Base-by-base conservation (phyloP, 2,888 invertebrate genomes). In the Eupithecia pulchellata region DNA sequence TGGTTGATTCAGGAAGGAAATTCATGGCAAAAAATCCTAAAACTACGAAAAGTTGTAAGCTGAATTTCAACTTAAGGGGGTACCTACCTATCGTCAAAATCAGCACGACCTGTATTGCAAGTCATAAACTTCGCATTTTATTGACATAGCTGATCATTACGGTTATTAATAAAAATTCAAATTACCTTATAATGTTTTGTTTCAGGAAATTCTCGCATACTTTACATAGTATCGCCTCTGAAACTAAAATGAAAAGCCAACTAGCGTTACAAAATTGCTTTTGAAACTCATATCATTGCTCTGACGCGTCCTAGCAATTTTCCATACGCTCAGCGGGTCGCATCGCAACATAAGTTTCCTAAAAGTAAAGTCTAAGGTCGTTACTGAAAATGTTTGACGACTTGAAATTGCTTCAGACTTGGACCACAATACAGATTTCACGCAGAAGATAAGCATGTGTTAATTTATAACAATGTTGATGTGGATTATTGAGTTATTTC, bases 341-440 rank as follows among this genome's bases (percentile, higher is more conserved):
- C 2, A 68, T 75, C 69, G 71, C 67, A 75, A 76, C 75, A 77
- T 80, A 81, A 82, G 79, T 81, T 81, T 79, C 78, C 75, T 78
- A 75, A 79, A 78, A 79, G 20, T 25, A 34, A 34, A n/a, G 32
- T 83, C 80, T 80, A 81, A 83, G 82, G 84, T 87, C 88, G 81
- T 90, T 89, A 87, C 85, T 81, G 80, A 84, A 85, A 86, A 86
- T 84, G 84, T 84, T 84, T 75, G 76, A 79, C 77, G 71, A 80
- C 81, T 79, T 47, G 78, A 83, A 82, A 83, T 82, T 78, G 79
- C 81, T 78, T 75, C 76, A 80, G 77, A 76, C 73, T 66, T 69
- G 68, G 67, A 47, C 60, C 62, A 74, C 77, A 74, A 72, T 65
- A 27, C 17, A 9, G 13, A 14, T 27, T 52, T 42, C 1, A 62